Conservation (phyloP, 2,797 vertebrate species). For the Muscicapa comitata region DNA sequence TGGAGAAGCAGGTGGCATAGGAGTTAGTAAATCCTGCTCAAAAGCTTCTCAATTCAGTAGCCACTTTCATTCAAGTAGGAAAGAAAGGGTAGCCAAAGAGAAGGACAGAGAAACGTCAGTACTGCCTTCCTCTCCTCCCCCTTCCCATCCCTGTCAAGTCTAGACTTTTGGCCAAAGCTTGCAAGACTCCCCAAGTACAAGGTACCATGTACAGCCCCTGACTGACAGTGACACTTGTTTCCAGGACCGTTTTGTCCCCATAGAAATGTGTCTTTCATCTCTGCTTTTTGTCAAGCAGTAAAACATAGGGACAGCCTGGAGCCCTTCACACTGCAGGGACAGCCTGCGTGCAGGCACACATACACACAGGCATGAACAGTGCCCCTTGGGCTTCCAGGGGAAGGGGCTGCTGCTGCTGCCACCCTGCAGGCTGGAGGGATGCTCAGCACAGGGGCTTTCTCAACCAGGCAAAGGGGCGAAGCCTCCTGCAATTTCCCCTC, state of each 20-base stretch:
- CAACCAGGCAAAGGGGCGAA: background rate
- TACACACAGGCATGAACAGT: accelerated
- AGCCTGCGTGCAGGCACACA: background rate
- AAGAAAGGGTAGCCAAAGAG: background rate
- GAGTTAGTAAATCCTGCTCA: background rate
- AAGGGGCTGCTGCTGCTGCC: background rate
- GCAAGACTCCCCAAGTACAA: background rate
- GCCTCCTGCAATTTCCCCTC: background rate
- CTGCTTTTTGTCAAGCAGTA: background rate
- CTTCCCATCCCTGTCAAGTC: background rate
- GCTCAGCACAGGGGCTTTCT: background rate
- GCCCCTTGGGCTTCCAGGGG: accelerated
- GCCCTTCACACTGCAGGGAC: accelerated
- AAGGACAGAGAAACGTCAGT: background rate
- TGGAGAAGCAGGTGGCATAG: background rate
- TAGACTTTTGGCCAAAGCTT: background rate
- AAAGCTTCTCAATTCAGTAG: background rate
- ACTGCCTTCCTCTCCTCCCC: background rate
- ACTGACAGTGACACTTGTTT: background rate
- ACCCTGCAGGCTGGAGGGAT: accelerated
- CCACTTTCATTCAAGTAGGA: background rate
- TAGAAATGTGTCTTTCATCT: background rate
- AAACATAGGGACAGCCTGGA: background rate
- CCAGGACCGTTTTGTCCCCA: background rate
- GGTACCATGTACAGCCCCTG: accelerated